Conservation (phyloP, 2,797 vertebrate species). For the Mastacembelus armatus region DNA sequence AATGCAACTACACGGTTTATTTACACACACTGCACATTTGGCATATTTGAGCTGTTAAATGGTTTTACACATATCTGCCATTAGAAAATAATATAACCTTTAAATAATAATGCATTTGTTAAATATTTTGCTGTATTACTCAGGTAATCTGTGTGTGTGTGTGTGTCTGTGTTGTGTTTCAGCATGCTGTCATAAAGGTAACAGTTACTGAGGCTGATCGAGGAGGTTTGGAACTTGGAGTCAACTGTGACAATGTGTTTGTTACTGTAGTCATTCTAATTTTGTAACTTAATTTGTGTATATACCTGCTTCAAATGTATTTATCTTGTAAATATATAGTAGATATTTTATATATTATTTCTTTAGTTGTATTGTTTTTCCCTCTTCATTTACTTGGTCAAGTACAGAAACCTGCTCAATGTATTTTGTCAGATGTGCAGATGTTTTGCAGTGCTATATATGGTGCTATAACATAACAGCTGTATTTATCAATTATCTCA, state of each 20-base stretch:
- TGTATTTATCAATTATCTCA: slow-evolving; percentile 3
- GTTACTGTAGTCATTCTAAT: not conserved
- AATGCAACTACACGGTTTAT: slow-evolving; percentile 10
- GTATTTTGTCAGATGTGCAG: not conserved
- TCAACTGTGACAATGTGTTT: not conserved
- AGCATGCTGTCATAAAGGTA: not conserved
- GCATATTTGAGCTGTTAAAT: slow-evolving; percentile 2
- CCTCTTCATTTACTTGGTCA: not conserved
- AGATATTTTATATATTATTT: too few relatives aligned
- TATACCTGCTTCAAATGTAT: too few relatives aligned
- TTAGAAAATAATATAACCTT: not conserved
- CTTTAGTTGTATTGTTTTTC: not conserved
- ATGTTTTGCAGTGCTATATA: too few relatives aligned
- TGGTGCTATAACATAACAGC: too few relatives aligned
- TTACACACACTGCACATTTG: slow-evolving; percentile 28
- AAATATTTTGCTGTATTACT: slow-evolving; percentile 1
- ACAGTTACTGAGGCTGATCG: not conserved
- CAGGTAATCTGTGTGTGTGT: not conserved
- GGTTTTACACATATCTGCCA: too few relatives aligned
- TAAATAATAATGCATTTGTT: not conserved
- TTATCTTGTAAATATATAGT: too few relatives aligned
- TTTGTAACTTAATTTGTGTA: slow-evolving; percentile 6
- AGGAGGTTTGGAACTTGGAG: slow-evolving; percentile 7
- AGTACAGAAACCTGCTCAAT: not conserved
- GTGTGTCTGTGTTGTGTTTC: not conserved